phyloP scores from a whole-genome alignment of 64 coral and sea anemone genomes.

The Montipora cactus region DNA sequence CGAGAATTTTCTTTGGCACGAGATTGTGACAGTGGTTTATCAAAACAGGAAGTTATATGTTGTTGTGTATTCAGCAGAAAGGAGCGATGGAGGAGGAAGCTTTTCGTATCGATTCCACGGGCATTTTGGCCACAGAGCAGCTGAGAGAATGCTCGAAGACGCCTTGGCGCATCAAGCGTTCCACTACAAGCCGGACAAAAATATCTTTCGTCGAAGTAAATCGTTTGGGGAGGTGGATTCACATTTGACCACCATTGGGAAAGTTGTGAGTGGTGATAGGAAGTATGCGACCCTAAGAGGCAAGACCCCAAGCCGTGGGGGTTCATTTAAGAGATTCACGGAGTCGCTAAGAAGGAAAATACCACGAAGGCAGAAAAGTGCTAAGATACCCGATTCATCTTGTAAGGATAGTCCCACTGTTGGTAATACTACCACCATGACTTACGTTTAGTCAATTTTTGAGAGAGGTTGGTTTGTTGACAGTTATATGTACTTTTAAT shows the following conservation, averaged over 20 bases:
- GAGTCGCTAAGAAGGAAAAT: conserved; percentile 71
- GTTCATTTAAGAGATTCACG: conserved; percentile 72
- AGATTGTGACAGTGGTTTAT: conserved; percentile 67
- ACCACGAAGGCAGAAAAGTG: conserved; percentile 35
- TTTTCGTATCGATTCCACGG: conserved; percentile 91
- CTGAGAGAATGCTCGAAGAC: conserved; percentile 64
- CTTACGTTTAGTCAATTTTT: not conserved
- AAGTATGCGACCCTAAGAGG: conserved; percentile 64
- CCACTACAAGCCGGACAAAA: conserved; percentile 85
- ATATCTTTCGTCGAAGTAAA: conserved; percentile 73
- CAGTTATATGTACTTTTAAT: too few species aligned
- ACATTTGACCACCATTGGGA: conserved; percentile 24
- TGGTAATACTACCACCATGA: not conserved
- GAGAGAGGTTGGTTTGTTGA: too few species aligned
- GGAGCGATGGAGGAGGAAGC: conserved; percentile 84
- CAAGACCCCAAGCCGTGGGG: not conserved
- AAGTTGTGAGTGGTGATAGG: conserved; percentile 46
- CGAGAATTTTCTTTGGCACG: conserved; percentile 72
- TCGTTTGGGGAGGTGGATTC: conserved; percentile 89
- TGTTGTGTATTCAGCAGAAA: conserved; percentile 74
- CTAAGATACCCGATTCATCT: not conserved
- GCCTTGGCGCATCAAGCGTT: conserved; percentile 60
- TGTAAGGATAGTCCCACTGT: not conserved
- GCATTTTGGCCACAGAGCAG: conserved; percentile 78
- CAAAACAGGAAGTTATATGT: conserved; percentile 94